Conservation (phyloP, 2,888 invertebrate species). For the Drosophila recens region DNA sequence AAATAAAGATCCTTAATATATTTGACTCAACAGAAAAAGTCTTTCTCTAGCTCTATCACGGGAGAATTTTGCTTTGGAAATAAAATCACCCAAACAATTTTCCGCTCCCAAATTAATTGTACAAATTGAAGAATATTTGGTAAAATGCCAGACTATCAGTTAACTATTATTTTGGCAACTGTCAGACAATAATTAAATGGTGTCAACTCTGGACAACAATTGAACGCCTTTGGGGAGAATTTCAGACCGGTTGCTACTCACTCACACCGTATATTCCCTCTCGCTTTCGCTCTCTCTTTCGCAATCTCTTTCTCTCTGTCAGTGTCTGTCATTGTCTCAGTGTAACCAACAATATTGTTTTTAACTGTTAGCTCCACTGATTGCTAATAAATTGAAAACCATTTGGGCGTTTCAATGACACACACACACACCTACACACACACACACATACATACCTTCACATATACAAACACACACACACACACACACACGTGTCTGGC, state of each 20-base stretch:
- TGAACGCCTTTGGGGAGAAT: conserved; percentile 12
- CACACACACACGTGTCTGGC: conserved; percentile 7
- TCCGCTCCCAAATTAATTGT: not conserved
- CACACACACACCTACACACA: conserved; percentile 12
- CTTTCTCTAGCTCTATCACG: no score
- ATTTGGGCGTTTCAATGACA: conserved; percentile 43
- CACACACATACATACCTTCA: conserved; percentile 4
- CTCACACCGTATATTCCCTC: conserved; percentile 1
- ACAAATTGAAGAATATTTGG: not conserved
- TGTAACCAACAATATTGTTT: conserved; percentile 38
- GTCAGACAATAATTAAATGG: conserved; percentile 31
- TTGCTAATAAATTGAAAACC: conserved; percentile 68
- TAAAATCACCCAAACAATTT: not conserved
- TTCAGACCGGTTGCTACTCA: not conserved
- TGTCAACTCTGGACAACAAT: conserved; percentile 23
- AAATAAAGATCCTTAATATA: no score
- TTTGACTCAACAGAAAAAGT: no score
- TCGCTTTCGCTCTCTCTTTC: not conserved
- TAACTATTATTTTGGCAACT: conserved; percentile 8
- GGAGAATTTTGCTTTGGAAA: not conserved
- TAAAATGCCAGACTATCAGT: conserved; percentile 1
- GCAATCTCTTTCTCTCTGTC: not conserved
- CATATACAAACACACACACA: conserved; percentile 9
- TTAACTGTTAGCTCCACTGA: conserved; percentile 54
- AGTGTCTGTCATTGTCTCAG: conserved; percentile 2